Base-by-base conservation (phyloP, 2,888 invertebrate species). In the Hirtodrosophila trivittata region DNA sequence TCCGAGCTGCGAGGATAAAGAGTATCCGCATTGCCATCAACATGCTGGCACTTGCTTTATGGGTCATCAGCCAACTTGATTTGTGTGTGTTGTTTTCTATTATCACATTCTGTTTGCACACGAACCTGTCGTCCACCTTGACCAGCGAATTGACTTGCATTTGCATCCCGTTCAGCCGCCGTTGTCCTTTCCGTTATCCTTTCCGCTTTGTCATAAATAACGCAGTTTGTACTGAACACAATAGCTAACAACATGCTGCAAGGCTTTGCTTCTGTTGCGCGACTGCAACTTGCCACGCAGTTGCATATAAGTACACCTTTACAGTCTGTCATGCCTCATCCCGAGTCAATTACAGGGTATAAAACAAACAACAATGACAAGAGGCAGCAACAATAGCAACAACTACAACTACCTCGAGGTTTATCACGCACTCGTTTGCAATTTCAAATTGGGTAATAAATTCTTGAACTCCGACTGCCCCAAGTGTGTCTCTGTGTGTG, bases 371-470 rank as follows among this genome's bases (percentile, higher is more conserved):
- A 38, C 49, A 60, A 38, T 52, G 42, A 21, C 25, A 13, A 26
- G 9, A 35, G 14, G 32, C 38, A 41, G 16, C 46, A 39, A 50
- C 26, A 39, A 13, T 33, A 38, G 12, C 46, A 57, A 42, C 33
- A 47, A 41, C 37, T 56, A 42, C 33, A 47, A 41, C 37, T 56
- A 30, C 49, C 65, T 64, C 60, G 64, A 77, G 64, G 74, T 81
- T 84, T 84, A 87, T 83, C 73, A 87, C 87, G 83, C 86, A 77
- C 82, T 85, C 86, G 86, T 82, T 87, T 84, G 84, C 84, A 86
- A 86, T 87, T 87, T 87, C 62, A 87, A 87, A 85, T 85, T 85
- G 88, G 88, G 86, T 85, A 77, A 85, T 85, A 87, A 87, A 87
- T 85, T 85, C 68, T 63, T 67, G 59, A 83, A 75, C 86, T 68